Conservation (phyloP, 2,113 vertebrate genomes). For the Microcebus tavaratra region DNA sequence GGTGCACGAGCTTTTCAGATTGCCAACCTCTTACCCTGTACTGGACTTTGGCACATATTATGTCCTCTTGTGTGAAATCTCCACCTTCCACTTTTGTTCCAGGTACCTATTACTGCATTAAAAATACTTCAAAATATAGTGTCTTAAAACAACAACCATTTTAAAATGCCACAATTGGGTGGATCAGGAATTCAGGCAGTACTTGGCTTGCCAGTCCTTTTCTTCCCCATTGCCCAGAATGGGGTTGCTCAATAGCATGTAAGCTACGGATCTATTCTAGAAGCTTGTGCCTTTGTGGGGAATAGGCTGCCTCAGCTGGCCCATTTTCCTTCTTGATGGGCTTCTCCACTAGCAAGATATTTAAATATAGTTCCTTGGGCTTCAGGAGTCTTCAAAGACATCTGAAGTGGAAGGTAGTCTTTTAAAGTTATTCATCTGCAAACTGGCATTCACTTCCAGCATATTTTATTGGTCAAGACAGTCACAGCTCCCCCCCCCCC, state of each 20-base stretch:
- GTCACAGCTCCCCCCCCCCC: neutral
- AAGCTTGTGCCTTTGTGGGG: neutral
- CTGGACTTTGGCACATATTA: neutral
- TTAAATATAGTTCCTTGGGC: neutral
- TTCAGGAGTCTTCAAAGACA: neutral
- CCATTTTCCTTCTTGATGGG: neutral
- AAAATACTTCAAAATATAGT: neutral
- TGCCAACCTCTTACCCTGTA: neutral
- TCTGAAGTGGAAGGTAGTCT: neutral
- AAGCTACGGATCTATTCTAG: neutral
- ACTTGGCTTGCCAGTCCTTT: neutral
- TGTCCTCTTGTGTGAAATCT: neutral
- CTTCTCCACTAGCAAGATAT: neutral
- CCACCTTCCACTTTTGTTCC: neutral
- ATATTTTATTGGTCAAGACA: neutral
- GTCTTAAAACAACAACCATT: neutral
- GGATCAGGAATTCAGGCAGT: neutral
- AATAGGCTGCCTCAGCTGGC: neutral
- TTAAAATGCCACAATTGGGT: neutral
- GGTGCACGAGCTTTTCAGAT: neutral
- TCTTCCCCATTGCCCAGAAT: neutral
- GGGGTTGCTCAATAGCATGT: fast-evolving
- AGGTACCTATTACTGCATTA: neutral
- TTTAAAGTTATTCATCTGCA: neutral
- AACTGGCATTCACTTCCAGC: neutral